A percentile compares a stretch with the other conserved stretches of the same genome.
phyloP scores from a whole-genome alignment of 2,888 invertebrate species.

The Syritta pipiens region DNA sequence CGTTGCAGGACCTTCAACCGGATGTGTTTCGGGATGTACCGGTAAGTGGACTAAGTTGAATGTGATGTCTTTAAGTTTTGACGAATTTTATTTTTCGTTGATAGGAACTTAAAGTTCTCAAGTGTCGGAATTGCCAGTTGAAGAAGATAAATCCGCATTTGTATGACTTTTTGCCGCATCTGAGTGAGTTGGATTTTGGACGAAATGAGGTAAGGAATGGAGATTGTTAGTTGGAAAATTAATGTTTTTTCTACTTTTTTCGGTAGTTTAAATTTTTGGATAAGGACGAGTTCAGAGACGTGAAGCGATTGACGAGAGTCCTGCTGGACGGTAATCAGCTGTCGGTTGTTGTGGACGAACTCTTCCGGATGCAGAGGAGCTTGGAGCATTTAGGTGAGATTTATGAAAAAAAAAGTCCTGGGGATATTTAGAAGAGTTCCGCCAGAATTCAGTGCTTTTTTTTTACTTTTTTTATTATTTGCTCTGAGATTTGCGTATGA shows the following conservation, averaged over 20 bases:
- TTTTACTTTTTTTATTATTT: too few species aligned
- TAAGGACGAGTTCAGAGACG: constrained; percentile 85
- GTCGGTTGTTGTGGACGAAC: constrained; percentile 86
- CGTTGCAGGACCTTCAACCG: constrained; percentile 86
- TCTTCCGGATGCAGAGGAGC: constrained; percentile 81
- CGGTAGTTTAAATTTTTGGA: constrained; percentile 85
- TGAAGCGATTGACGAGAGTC: constrained; percentile 83
- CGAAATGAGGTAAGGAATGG: constrained; percentile 82
- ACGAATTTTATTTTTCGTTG: constrained; percentile 13
- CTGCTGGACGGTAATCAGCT: constrained; percentile 88
- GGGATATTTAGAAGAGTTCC: neutral
- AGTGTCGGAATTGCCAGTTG: constrained; percentile 86
- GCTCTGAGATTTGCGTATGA: too few species aligned
- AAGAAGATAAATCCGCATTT: constrained; percentile 88
- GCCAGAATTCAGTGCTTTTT: too few species aligned
- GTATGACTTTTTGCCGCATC: constrained; percentile 86
- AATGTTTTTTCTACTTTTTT: constrained; percentile 54
- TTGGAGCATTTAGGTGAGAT: constrained; percentile 77
- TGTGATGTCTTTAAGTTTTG: neutral
- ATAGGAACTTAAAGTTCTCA: constrained; percentile 85
- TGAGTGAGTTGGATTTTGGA: constrained; percentile 87
- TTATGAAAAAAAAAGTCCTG: neutral
- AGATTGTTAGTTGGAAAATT: neutral
- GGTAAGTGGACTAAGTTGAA: constrained; percentile 77
- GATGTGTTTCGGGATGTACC: constrained; percentile 88